Evolutionary conservation across 1,140 invertebrate species (phyloP), one percentile per base, ranked within the genome.

Genomic region (Plutomurus gul): DNA sequence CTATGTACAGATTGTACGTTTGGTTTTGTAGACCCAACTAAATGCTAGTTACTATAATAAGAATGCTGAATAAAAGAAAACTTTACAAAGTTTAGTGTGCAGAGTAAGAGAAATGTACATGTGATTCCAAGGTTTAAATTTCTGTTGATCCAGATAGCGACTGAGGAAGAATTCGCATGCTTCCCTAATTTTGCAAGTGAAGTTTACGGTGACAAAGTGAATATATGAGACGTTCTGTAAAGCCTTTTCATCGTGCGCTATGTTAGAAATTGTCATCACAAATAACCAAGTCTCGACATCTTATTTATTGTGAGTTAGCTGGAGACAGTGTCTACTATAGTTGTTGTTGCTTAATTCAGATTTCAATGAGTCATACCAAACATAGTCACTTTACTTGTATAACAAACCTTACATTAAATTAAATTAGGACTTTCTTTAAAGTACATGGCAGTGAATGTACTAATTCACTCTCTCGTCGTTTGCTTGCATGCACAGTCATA

Each of bases 131-230:
- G 8, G 8, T 5, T 65, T 47, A 33, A 65, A 65, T 65, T 65
- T 65, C 30, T 65, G 56, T 65, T 18, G 25, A 65, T 65, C n/a
- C 39, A 43, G 39, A 43, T n/a, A 13, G 39, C 7, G 11, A 43
- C 7, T 43, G 2, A 3, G 1, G 39, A 43, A 65, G 30, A 30
- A 30, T 36, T 65, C 56, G 25, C 56, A 65, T 65, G 56, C 56
- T 65, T 65, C 56, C 56, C 27, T 65, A 65, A 65, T 65, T 65
- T 65, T 65, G 56, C 56, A 65, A 65, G 56, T 65, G 16, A 65
- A 65, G 56, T n/a, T 65, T 30, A 33, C 27, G 25, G 13, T 65
- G 56, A 30, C 27, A 30, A 65, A 65, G 27, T 16, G 27, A 65
- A 65, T 13, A 30, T 65, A 65, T 33, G 56, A 65, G 56, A 25